Conservation (phyloP, 92 coral and sea anemone species). For the Phenganax subtilis region DNA sequence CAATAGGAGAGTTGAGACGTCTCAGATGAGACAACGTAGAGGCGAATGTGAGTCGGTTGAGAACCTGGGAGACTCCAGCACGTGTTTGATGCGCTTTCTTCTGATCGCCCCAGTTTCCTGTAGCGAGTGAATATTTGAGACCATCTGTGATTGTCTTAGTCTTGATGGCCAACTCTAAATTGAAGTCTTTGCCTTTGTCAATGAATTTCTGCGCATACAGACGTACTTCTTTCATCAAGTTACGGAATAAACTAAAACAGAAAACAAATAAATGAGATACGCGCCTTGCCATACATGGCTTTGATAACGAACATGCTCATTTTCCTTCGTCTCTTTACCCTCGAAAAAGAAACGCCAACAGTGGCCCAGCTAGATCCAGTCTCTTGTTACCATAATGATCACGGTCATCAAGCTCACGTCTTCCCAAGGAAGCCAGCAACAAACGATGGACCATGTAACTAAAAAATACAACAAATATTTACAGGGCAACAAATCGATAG, state of each 20-base stretch:
- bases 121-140: constrained; percentile 85
- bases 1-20: constrained; percentile 98
- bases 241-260: constrained; percentile 71
- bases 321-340: constrained; percentile 53
- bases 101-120: constrained; percentile 99
- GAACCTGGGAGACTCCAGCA: constrained; percentile 98
- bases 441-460: constrained; percentile 98
- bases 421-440: constrained; percentile 82
- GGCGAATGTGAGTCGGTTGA: constrained; percentile 91
- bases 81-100: constrained; percentile 95
- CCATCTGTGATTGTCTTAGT: constrained; percentile 97
- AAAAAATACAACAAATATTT: constrained; percentile 15
- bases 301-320: neutral
- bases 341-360: constrained; percentile 89
- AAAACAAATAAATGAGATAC: neutral
- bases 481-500: too few relatives aligned
- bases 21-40: constrained; percentile 92
- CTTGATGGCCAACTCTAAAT: constrained; percentile 89
- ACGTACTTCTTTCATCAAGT: constrained; percentile 95
- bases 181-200: constrained; percentile 99
- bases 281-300: neutral
- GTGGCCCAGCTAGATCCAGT: constrained; percentile 94
- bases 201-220: constrained; percentile 97
- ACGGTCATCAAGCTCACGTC: constrained; percentile 95
- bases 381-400: constrained; percentile 99